These are phyloP conservation scores for Glossophaga mutica DNA, from an alignment of 2,797 vertebrate species.

Conservation along the genomic window DNA sequence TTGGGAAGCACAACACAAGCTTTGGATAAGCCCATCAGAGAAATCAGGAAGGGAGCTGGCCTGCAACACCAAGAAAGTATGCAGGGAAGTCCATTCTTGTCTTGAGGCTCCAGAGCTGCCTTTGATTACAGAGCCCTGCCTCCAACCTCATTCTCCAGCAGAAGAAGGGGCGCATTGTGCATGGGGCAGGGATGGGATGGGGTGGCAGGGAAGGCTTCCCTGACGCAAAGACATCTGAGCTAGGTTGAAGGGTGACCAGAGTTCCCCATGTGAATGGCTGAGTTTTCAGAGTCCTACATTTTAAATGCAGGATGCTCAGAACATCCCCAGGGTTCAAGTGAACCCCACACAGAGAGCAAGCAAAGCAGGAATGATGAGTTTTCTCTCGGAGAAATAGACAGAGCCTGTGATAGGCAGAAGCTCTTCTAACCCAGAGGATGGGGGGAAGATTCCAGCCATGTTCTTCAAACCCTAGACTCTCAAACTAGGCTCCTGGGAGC, in stretches of 20 bases:
- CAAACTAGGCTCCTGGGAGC: background rate
- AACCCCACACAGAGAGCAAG: background rate
- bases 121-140: background rate
- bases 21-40: background rate
- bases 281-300: background rate
- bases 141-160: background rate
- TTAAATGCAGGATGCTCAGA: background rate
- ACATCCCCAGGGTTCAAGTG: background rate
- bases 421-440: background rate
- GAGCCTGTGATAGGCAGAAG: background rate
- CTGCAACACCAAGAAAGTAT: background rate
- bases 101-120: background rate
- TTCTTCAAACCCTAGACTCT: background rate
- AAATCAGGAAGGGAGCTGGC: background rate
- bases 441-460: background rate
- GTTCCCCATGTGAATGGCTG: background rate
- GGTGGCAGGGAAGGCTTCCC: background rate
- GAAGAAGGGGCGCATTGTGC: background rate
- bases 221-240: background rate
- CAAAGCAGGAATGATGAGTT: background rate
- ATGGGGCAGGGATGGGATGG: no score
- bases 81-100: background rate
- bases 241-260: background rate
- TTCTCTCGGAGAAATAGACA: background rate
- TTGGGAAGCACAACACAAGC: background rate